phyloP scores from a whole-genome alignment of 1,140 invertebrate species.

The Drosophila kurseongensis region DNA sequence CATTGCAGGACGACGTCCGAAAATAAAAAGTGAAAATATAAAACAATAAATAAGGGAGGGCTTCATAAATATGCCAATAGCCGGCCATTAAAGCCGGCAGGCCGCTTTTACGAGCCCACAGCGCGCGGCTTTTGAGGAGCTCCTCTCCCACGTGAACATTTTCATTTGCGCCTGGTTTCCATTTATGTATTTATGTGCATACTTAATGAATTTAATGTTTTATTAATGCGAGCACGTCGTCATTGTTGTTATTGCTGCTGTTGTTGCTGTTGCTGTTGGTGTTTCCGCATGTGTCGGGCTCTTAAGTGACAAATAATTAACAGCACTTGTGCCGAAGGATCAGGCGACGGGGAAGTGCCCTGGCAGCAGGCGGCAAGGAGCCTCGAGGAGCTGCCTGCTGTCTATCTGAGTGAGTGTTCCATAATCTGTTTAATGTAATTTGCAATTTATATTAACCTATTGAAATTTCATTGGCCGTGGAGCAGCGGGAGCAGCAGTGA shows the following conservation, averaged over 20 bases:
- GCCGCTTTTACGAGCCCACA: conserved; percentile 43
- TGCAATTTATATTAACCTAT: conserved; percentile 82
- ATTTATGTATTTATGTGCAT: conserved; percentile 79
- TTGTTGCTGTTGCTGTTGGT: conserved; percentile 17
- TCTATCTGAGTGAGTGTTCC: conserved; percentile 26
- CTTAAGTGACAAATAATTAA: conserved; percentile 82
- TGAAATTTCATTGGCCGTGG: conserved; percentile 63
- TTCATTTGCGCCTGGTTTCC: conserved; percentile 51
- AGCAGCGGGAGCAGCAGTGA: not conserved
- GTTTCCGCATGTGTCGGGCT: conserved; percentile 64
- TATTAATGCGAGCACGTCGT: conserved; percentile 71
- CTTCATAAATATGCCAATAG: conserved; percentile 78
- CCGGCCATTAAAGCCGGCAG: conserved; percentile 59
- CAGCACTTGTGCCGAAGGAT: conserved; percentile 68
- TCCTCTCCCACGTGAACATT: conserved; percentile 38
- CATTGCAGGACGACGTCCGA: conserved; percentile 24
- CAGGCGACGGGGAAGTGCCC: not conserved
- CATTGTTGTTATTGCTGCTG: conserved; percentile 21
- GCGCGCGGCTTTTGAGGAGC: conserved; percentile 5
- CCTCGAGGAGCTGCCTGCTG: conserved; percentile 1
- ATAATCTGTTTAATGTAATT: conserved; percentile 82
- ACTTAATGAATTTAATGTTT: conserved; percentile 77
- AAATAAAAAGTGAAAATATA: conserved; percentile 45
- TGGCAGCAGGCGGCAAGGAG: not conserved
- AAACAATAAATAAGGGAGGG: conserved; percentile 71